Percentiles rank a stretch among this genome's conserved stretches.
Conservation (phyloP, 2,113 vertebrate genomes). For the Sphyrna mokarran region DNA sequence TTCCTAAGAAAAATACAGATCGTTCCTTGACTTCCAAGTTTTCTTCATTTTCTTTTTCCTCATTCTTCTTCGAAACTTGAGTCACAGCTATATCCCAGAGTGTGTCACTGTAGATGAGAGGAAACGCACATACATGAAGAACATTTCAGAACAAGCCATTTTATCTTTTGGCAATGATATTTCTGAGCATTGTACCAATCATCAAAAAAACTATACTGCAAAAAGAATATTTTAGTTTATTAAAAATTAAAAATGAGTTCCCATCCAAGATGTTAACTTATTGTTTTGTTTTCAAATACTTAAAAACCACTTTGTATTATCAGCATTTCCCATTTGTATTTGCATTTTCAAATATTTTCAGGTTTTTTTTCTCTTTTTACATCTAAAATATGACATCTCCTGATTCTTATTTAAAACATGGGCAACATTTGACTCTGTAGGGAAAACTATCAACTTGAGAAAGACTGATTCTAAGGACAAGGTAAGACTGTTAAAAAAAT, state of each 20-base stretch:
- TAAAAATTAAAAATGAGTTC: neutral
- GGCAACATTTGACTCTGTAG: neutral
- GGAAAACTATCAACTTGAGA: neutral
- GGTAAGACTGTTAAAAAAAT: neutral
- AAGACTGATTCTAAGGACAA: neutral
- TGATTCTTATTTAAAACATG: neutral
- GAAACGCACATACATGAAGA: neutral
- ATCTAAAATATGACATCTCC: neutral
- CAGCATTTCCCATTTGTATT: neutral
- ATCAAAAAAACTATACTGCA: too few species aligned
- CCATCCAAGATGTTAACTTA: neutral
- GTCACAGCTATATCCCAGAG: conserved; percentile 82
- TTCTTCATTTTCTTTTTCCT: conserved; percentile 40
- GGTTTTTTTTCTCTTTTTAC: neutral
- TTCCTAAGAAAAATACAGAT: conserved; percentile 80
- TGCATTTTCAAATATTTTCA: neutral
- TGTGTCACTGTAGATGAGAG: conserved; percentile 60
- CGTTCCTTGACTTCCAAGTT: conserved; percentile 59
- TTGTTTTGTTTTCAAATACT: neutral
- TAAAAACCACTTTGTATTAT: neutral
- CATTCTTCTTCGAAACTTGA: conserved; percentile 60
- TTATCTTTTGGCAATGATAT: neutral
- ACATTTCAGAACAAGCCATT: neutral
- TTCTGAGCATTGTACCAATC: neutral
- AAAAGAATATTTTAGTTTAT: neutral